Evolutionary conservation across 2,888 invertebrate species (phyloP).

Genomic region (Diarsia dahlii): DNA sequence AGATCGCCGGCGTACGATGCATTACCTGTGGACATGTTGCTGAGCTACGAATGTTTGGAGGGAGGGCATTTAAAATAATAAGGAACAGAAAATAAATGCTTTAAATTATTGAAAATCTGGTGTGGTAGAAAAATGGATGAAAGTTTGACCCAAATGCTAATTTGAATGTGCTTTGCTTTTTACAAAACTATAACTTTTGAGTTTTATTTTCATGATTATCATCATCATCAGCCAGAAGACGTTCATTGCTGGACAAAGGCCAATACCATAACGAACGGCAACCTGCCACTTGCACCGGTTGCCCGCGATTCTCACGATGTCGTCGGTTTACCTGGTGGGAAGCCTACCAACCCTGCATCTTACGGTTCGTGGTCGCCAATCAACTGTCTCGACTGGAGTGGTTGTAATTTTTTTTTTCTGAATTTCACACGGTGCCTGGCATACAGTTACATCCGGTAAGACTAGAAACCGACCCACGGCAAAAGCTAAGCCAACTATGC

Average conservation of each 20-base stretch:
- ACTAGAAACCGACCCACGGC: neutral
- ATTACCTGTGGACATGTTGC: slow-evolving; percentile 78
- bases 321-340: too few relatives aligned
- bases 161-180: neutral
- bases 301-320: too few relatives aligned
- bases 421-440: neutral
- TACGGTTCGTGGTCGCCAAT: too few relatives aligned
- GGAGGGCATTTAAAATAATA: slow-evolving; percentile 2
- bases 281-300: too few relatives aligned
- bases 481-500: neutral
- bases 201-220: too few relatives aligned
- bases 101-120: neutral
- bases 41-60: slow-evolving; percentile 49
- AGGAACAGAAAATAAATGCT: neutral
- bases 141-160: neutral
- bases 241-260: too few relatives aligned
- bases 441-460: neutral
- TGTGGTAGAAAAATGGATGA: neutral
- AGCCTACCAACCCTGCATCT: too few relatives aligned
- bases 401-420: too few relatives aligned
- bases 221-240: too few relatives aligned
- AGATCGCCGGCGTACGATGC: slow-evolving; percentile 79
- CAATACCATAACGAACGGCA: too few relatives aligned
- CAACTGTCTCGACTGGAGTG: too few relatives aligned
- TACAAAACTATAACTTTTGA: too few relatives aligned